phyloP scores from a whole-genome alignment of 2,888 invertebrate genomes.

The Aricia artaxerxes region DNA sequence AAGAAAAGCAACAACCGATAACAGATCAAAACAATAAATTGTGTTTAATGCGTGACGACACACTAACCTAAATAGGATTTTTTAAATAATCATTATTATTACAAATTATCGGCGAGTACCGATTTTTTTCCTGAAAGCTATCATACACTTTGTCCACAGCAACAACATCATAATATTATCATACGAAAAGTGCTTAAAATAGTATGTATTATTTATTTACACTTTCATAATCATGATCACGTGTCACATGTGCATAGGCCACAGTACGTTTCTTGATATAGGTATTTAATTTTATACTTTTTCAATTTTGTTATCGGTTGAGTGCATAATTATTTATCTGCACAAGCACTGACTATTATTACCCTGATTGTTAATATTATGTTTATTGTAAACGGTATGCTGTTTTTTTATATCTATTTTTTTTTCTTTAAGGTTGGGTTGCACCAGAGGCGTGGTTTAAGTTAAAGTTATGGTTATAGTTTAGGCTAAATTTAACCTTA shows the following conservation, averaged over 20 bases:
- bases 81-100: neutral
- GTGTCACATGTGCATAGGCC: too few species aligned
- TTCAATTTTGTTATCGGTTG: neutral
- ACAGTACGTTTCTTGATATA: too few species aligned
- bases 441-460: too few species aligned
- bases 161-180: too few species aligned
- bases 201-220: neutral
- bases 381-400: too few species aligned
- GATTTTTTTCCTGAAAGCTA: neutral
- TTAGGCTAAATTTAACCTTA: too few species aligned
- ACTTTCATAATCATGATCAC: neutral
- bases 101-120: neutral
- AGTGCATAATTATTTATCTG: neutral
- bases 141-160: neutral
- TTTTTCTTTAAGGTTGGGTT: too few species aligned
- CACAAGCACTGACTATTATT: neutral
- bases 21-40: conserved; percentile 20
- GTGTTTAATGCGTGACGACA: conserved; percentile 23
- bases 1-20: conserved; percentile 16
- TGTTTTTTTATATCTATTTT: too few species aligned
- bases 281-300: neutral
- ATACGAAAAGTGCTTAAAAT: too few species aligned
- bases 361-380: too few species aligned
- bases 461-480: too few species aligned
- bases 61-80: neutral